Evolutionary conservation across 2,113 vertebrate species (phyloP).

Genomic region (Equus przewalskii): DNA sequence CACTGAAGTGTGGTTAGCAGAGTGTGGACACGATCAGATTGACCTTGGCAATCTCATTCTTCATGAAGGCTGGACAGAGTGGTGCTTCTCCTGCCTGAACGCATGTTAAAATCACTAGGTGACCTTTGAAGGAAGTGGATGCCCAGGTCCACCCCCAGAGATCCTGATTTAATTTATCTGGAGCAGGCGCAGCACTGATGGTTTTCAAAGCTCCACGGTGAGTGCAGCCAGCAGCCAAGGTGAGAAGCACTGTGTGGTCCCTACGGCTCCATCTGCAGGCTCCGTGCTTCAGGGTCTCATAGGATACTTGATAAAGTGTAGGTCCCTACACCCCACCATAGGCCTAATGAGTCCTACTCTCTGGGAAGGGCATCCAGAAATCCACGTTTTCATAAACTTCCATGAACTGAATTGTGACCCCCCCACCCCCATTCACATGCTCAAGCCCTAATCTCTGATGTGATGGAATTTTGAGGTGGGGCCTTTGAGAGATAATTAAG

Average conservation of each 20-base stretch:
- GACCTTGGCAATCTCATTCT: not conserved
- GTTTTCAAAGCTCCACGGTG: not conserved
- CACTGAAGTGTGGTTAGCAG: not conserved
- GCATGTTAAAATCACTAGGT: not conserved
- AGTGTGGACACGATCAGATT: not conserved
- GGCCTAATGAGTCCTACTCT: not conserved
- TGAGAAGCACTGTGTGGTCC: not conserved
- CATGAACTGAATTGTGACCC: not conserved
- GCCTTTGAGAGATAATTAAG: not conserved
- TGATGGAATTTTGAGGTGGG: not conserved
- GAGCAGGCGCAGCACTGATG: not conserved
- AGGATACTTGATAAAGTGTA: not conserved
- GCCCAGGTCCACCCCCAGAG: not conserved
- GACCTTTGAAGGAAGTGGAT: not conserved
- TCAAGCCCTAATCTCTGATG: not conserved
- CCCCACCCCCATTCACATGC: not conserved
- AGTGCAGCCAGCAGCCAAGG: not conserved
- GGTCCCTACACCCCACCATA: not conserved
- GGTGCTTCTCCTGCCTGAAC: not conserved
- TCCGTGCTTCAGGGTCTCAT: not conserved
- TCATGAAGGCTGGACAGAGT: not conserved
- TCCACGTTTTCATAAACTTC: not conserved
- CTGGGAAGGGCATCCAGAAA: not conserved
- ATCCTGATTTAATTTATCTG: not conserved
- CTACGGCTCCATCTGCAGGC: not conserved